phyloP scores from a whole-genome alignment of 1,140 invertebrate genomes.

The Ceratoteleas bidentatus region DNA sequence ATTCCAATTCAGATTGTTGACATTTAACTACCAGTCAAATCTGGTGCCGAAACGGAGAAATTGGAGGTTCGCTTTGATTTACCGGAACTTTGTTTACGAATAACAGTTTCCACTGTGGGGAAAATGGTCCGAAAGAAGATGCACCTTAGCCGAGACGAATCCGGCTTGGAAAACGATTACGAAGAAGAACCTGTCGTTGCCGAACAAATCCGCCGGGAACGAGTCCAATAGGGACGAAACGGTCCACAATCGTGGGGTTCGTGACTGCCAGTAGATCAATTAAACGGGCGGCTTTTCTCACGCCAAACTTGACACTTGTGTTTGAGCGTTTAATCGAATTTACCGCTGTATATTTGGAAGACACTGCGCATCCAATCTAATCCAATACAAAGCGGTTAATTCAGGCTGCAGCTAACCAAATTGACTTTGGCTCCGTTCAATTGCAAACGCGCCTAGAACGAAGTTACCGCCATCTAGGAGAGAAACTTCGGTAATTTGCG shows the following conservation, averaged over 20 bases:
- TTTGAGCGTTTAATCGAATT: constrained; percentile 43
- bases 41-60: no score
- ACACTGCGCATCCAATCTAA: constrained; percentile 24
- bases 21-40: no score
- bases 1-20: no score
- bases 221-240: neutral
- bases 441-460: constrained; percentile 14
- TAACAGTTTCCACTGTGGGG: no score
- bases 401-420: constrained; percentile 19
- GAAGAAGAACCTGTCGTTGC: neutral
- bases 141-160: neutral
- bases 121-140: no score
- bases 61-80: no score
- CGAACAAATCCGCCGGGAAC: neutral
- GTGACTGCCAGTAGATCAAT: constrained; percentile 24
- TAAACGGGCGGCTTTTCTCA: constrained; percentile 41
- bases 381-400: constrained; percentile 28
- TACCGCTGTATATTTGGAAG: constrained; percentile 52
- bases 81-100: no score
- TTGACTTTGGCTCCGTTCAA: constrained; percentile 32
- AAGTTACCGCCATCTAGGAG: neutral
- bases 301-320: constrained; percentile 37
- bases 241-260: neutral
- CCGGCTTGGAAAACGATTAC: neutral
- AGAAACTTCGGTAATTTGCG: neutral